Evolutionary conservation across 2,888 invertebrate genomes (phyloP).

Genomic region (Willowsia nigromaculata): DNA sequence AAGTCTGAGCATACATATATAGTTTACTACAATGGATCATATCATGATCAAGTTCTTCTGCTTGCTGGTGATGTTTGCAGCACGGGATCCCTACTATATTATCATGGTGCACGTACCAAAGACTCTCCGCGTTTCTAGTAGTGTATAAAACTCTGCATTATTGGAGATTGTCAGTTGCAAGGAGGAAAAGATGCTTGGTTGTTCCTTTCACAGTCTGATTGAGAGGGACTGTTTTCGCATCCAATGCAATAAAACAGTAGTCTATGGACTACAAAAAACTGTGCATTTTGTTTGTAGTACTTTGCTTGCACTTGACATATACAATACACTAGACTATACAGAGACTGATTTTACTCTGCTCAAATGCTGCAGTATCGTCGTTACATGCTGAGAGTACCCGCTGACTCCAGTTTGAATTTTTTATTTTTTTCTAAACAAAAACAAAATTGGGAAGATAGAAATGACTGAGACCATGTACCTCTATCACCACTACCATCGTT

Average conservation of each 20-base stretch:
- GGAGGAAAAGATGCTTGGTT: not conserved
- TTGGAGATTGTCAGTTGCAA: constrained; percentile 23
- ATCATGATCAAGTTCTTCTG: not conserved
- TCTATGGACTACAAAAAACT: not conserved
- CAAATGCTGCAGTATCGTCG: not conserved
- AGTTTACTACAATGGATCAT: not conserved
- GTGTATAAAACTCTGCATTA: not conserved
- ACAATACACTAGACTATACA: constrained; percentile 1
- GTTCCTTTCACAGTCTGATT: constrained; percentile 28
- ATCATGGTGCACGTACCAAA: not conserved
- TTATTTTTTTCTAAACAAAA: too few species aligned
- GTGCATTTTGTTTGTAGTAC: not conserved
- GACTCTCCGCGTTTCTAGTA: not conserved
- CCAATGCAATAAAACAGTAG: constrained; percentile 10
- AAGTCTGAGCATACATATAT: not conserved
- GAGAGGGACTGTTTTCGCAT: not conserved
- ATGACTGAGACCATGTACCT: not conserved
- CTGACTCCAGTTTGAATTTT: constrained; percentile 19
- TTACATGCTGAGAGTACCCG: not conserved
- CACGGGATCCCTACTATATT: not conserved
- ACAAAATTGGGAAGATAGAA: not conserved
- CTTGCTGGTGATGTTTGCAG: not conserved
- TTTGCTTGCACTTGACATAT: constrained; percentile 21
- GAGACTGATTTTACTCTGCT: constrained; percentile 10
- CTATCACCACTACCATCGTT: not conserved